Evolutionary conservation across 2,888 invertebrate species (phyloP), one percentile per base, ranked within the genome.

Genomic region (Dasysyrphus albostriatus): DNA sequence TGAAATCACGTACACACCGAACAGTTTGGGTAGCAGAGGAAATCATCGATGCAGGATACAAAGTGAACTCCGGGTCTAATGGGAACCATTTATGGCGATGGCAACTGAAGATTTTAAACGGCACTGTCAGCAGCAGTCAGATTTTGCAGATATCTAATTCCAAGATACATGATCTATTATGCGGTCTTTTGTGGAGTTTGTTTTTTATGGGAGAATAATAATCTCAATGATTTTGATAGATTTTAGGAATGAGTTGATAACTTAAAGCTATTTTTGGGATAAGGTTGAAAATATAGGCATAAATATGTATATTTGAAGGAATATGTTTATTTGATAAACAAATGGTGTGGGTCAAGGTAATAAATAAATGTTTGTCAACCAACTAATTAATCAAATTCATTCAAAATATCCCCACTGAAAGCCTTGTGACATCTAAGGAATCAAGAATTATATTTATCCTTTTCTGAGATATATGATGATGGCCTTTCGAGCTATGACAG

Each of bases 101-200:
- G 69, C 69, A 69, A 69, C 69, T 69, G 69, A 54, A 54, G 39
- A 69, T 54, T 69, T 42, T 69, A 69, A 69, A 69, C 39, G 54
- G 54, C 69, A 24, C 51, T 54, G 51, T 69, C 37, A 19, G 54
- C 69, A 54, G 24, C 39, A 54, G 29, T n/a, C 32, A 54, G 54
- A 69, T 39, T 54, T 69, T 2, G 39, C 51, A 69, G 69, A 29
- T 69, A 69, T 69, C 39, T 69, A 42, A 54, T 54, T 69, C n/a
- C 54, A 39, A 19, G 29, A 39, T 29, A 10, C n/a, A 54, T 69
- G 29, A 54, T 39, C 24, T 47, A 49, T 10, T 7, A 32, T 63
- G 2, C 5, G 32, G 63, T 7, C 32, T 32, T 16, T 65, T 16
- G n/a, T 32, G 29, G 7, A 5, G 10, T 65, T 32, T 44, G 4